Evolutionary conservation across 2,888 invertebrate species (phyloP).

Genomic region (Amphiduros pacificus): DNA sequence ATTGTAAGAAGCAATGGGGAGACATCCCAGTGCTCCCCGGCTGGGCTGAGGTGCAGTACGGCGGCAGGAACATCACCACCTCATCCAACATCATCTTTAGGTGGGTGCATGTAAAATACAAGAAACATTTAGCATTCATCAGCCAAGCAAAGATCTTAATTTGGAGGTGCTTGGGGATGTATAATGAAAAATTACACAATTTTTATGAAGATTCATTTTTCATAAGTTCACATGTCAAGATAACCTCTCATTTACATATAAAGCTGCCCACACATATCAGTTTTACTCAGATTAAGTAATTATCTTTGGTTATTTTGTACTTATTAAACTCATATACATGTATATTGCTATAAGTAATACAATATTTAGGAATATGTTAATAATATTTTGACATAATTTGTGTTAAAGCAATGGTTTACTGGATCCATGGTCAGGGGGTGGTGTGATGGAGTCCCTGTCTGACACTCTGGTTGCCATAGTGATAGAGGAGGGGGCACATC

Average conservation of each 20-base stretch:
- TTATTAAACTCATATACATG: no score
- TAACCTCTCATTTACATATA: no score
- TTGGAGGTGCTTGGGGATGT: no score
- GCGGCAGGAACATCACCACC: slow-evolving; percentile 73
- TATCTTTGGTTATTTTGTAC: no score
- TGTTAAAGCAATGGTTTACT: slow-evolving; percentile 61
- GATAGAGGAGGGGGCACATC: slow-evolving; percentile 61
- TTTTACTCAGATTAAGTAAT: no score
- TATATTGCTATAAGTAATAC: not conserved
- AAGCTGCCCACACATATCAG: no score
- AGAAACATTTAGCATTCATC: no score
- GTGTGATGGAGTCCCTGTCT: slow-evolving; percentile 46
- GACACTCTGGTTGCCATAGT: slow-evolving; percentile 55
- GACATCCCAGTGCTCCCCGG: slow-evolving; percentile 71
- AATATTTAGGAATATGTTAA: not conserved
- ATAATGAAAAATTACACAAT: no score
- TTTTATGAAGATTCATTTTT: no score
- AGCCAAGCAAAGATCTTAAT: no score
- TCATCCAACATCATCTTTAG: slow-evolving; percentile 68
- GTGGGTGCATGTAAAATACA: no score
- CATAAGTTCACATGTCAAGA: no score
- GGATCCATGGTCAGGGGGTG: slow-evolving; percentile 63
- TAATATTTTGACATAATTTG: not conserved
- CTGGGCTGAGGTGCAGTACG: slow-evolving; percentile 76
- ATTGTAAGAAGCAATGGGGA: slow-evolving; percentile 73